Conservation (phyloP, 2,797 vertebrate species). For the Sarcophilus harrisii region DNA sequence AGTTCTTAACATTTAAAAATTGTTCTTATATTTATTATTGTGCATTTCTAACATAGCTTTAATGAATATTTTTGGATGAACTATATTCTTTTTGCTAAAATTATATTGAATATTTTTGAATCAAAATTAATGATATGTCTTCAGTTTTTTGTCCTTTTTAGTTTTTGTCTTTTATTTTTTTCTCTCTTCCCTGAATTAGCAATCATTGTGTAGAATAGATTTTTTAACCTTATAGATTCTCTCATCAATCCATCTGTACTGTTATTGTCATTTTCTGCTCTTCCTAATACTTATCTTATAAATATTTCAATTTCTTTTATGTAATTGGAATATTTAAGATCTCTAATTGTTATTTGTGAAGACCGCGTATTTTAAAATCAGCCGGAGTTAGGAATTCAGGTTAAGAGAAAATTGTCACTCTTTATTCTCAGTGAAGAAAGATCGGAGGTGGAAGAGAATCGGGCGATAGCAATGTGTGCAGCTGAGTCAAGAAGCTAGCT, state of each 20-base stretch:
- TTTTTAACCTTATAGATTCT: not conserved
- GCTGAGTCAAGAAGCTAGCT: too few relatives aligned
- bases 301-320: not conserved
- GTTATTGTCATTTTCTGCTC: not conserved
- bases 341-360: not conserved
- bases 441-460: too few relatives aligned
- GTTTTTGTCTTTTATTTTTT: not conserved
- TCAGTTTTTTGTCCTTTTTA: not conserved
- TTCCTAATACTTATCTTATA: not conserved
- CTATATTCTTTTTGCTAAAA: not conserved
- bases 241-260: not conserved
- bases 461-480: too few relatives aligned
- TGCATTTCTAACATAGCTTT: not conserved
- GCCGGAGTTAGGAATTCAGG: too few relatives aligned
- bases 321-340: not conserved
- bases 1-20: not conserved
- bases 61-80: not conserved
- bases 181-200: not conserved
- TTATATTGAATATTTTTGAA: not conserved
- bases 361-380: too few relatives aligned
- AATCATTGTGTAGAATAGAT: not conserved
- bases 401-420: too few relatives aligned
- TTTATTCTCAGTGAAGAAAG: too few relatives aligned
- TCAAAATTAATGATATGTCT: not conserved
- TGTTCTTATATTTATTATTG: not conserved